Evolutionary conservation across 2,888 invertebrate genomes (phyloP).

Genomic region (Drosophila lutescens): DNA sequence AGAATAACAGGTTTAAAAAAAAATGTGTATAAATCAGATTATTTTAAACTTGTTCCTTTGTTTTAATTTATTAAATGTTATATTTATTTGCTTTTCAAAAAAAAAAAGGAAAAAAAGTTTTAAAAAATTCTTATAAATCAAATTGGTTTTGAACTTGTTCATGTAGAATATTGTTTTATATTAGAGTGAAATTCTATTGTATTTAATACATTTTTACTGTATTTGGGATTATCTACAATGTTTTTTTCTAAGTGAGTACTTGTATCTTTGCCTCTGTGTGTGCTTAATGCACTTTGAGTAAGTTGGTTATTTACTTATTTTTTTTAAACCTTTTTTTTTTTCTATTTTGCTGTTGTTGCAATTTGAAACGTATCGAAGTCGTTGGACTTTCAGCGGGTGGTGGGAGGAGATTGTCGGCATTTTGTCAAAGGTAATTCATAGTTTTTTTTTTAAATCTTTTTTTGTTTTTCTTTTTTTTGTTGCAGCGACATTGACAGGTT

Average conservation of each 20-base stretch:
- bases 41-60: no score
- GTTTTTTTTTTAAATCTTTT: slow-evolving; percentile 9
- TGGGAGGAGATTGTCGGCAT: slow-evolving; percentile 59
- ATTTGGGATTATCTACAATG: no score
- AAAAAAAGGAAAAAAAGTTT: no score
- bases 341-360: slow-evolving; percentile 48
- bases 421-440: slow-evolving; percentile 66
- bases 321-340: slow-evolving; percentile 34
- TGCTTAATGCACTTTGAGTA: slow-evolving; percentile 44
- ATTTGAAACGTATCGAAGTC: slow-evolving; percentile 62
- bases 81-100: no score
- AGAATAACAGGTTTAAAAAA: no score
- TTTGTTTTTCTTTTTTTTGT: slow-evolving; percentile 40
- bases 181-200: no score
- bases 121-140: no score
- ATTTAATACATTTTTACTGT: no score
- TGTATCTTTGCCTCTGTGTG: neutral
- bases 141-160: neutral
- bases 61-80: no score
- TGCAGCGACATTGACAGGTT: slow-evolving; percentile 54
- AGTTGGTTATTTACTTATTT: slow-evolving; percentile 35
- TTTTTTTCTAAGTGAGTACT: neutral
- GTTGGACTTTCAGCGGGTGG: slow-evolving; percentile 27
- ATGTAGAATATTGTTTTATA: no score
- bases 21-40: no score